Conservation (phyloP, 2,113 vertebrate species). For the Ameiurus melas region DNA sequence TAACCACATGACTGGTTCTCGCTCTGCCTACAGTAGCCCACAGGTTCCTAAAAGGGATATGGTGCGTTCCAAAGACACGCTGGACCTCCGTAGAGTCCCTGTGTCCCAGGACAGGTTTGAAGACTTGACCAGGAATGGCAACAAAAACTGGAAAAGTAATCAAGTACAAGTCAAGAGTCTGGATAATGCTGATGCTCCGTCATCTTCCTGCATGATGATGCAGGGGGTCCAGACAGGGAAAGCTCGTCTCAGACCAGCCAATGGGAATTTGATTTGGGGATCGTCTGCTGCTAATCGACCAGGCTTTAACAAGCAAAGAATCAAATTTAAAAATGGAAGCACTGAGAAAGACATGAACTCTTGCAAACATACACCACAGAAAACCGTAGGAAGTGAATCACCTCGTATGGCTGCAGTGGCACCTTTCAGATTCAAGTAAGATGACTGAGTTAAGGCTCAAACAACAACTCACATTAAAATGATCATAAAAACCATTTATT, state of each 20-base stretch:
- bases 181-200: constrained; percentile 57
- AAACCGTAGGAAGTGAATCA: constrained; percentile 54
- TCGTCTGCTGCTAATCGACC: constrained; percentile 11
- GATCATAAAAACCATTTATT: no score
- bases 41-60: constrained; percentile 62
- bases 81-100: constrained; percentile 59
- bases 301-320: constrained; percentile 20
- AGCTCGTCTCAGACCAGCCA: constrained; percentile 54
- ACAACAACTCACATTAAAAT: not conserved
- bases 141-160: constrained; percentile 72
- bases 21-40: constrained; percentile 73
- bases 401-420: constrained; percentile 70
- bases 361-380: constrained; percentile 45
- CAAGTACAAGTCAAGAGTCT: constrained; percentile 60
- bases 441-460: not conserved
- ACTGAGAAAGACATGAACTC: constrained; percentile 33
- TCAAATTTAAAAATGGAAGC: constrained; percentile 42
- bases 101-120: constrained; percentile 59
- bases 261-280: constrained; percentile 62
- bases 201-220: constrained; percentile 24
- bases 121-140: constrained; percentile 63
- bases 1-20: constrained; percentile 56
- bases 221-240: constrained; percentile 30
- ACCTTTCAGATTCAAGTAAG: constrained; percentile 76
- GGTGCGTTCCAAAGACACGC: constrained; percentile 64